phyloP scores from a whole-genome alignment of 2,888 invertebrate species.

The Nomada fabriciana region DNA sequence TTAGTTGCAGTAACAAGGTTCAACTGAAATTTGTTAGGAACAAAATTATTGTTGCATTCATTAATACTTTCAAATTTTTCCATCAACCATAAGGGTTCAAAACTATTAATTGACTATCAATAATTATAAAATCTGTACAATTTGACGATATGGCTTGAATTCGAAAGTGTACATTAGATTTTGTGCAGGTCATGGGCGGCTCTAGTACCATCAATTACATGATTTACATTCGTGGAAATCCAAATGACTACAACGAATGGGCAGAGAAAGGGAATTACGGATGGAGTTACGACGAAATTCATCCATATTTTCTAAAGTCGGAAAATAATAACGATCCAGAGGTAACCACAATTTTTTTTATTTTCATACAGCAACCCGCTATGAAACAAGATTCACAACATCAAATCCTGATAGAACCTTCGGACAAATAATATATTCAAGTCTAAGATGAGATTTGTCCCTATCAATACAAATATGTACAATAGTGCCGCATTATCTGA shows the following conservation, averaged over 20 bases:
- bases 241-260: conserved; percentile 86
- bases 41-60: too few species aligned
- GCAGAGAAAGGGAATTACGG: conserved; percentile 85
- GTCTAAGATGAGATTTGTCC: neutral
- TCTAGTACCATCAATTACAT: conserved; percentile 87
- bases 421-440: neutral
- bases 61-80: too few species aligned
- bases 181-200: conserved; percentile 85
- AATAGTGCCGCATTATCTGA: too few species aligned
- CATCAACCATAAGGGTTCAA: too few species aligned
- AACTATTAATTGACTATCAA: too few species aligned
- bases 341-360: conserved; percentile 60
- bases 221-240: conserved; percentile 87
- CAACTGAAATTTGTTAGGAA: too few species aligned
- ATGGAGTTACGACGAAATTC: conserved; percentile 86
- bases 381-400: too few species aligned
- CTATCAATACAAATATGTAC: too few species aligned
- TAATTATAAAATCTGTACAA: too few species aligned
- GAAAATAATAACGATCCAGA: conserved; percentile 83
- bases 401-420: too few species aligned
- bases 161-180: neutral
- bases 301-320: conserved; percentile 85
- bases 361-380: too few species aligned
- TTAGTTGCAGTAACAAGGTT: too few species aligned
- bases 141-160: neutral